phyloP scores from a whole-genome alignment of 2,113 vertebrate species.

The Bucco capensis region DNA sequence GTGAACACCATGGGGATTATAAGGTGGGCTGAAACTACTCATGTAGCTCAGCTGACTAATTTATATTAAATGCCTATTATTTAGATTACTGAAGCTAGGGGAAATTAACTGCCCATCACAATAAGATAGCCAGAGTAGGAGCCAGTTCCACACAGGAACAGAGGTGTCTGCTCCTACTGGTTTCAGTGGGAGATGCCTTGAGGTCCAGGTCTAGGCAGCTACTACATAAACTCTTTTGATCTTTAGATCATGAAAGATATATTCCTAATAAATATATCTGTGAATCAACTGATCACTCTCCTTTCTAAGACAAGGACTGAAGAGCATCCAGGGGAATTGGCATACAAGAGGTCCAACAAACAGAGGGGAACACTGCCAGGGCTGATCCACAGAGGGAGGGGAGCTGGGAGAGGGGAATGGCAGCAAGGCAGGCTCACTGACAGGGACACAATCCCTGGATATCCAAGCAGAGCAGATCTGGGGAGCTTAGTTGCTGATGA shows the following conservation, averaged over 20 bases:
- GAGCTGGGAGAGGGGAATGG: neutral
- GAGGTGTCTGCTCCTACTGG: neutral
- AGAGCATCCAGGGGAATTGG: neutral
- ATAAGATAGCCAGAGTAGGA: neutral
- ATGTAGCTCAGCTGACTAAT: constrained; percentile 29
- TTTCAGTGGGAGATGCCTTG: neutral
- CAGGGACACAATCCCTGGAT: neutral
- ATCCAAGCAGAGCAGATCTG: neutral
- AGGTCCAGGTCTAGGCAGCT: neutral
- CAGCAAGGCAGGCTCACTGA: neutral
- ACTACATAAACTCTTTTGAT: neutral
- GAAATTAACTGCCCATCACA: neutral
- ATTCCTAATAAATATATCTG: too few relatives aligned
- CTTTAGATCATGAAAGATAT: neutral
- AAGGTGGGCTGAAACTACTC: constrained; percentile 26
- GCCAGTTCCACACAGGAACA: neutral
- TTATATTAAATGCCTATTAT: constrained; percentile 34
- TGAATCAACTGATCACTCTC: neutral
- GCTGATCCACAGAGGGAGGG: neutral
- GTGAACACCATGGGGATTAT: constrained; percentile 7
- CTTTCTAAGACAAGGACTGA: neutral
- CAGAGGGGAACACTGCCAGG: neutral
- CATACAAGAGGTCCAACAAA: neutral
- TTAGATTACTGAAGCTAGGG: neutral
- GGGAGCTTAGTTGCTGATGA: neutral